Base-by-base conservation (phyloP, 2,797 vertebrate species). In the Prionace glauca region DNA sequence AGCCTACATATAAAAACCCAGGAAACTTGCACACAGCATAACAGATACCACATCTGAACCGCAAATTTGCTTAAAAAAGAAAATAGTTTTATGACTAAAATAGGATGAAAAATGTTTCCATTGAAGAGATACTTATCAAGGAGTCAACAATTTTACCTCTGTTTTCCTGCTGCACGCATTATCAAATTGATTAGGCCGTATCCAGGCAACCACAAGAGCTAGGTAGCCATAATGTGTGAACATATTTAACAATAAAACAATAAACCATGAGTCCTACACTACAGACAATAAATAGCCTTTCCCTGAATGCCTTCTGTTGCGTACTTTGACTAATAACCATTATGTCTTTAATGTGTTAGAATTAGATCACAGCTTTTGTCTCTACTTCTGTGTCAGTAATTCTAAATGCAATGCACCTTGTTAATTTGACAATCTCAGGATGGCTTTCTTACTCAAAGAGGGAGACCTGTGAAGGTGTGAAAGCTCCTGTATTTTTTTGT, bases 111-210 rank as follows among this genome's bases (percentile, higher is more conserved):
- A 97, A 97, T 96, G 95, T 97, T 97, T 97, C 97, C 98, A 97
- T 97, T 97, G 97, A 98, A 98, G 97, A 98, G 97, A 97, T 97
- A 97, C 97, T 97, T 98, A 97, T 97, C 97, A 97, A 96, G 97
- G 97, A 97, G 97, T 98, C 98, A 98, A 97, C 97, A 98, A 98
- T 97, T 95, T 96, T 98, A 97, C 96, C 97, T 96, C 97, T 98
- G 98, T 96, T 97, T 98, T 98, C 97, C 97, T 96, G 97, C 97
- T 97, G 96, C 96, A 98, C 96, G 96, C 97, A 97, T 97, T 96
- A 96, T 96, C 97, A 96, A 97, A 96, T 96, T 98, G 98, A 98
- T 98, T 98, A 98, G 97, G 96, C 96, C 97, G 98, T 98, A 98
- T 97, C 98, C 97, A 96, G 97, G 97, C 98, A 98, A 98, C 98